Evolutionary conservation across 1,140 invertebrate species (phyloP), one percentile per base, ranked within the genome.

Genomic region (Diachasmimorpha longicaudata): DNA sequence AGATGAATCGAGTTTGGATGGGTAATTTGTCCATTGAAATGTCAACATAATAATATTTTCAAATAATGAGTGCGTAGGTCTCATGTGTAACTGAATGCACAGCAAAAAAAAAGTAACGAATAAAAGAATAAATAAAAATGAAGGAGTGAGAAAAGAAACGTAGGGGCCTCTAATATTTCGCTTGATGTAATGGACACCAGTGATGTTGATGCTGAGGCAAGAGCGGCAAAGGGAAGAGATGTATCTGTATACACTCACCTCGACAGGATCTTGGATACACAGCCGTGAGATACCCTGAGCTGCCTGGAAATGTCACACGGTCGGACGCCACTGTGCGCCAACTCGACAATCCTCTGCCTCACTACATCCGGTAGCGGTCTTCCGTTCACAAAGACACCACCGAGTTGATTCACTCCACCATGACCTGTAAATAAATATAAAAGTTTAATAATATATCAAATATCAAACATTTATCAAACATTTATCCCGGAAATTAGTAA

Each of bases 381-480:
- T 19, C 97, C 97, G 90, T 99, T 99, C 55, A 99, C 97, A 88
- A 98, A 99, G 71, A 98, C 96, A 44, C 97, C 97, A 76, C 97
- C 97, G 68, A 98, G 91, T 89, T 99, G 97, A 90, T 99, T 99
- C 37, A 99, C 96, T 77, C 97, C 97, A 25, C 96, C 96, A 87
- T 97, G 96, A 92, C 96, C 96, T 97, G 91, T 21, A 89, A 87
- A 82, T 75, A 66, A 31, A 31, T 6, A 85, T 85, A 80, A 78
- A 85, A 83, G 46, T 48, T 23, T 21, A 23, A 23, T 48, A 14
- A 25, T 36, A 13, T 25, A 16, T 67, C n/a, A n/a, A n/a, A n/a
- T 46, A 25, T 71, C 42, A 31, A 2, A 31, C 6, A 31, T 31
- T 31, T 46, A 25, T 71, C 42, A 31, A 2, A 31, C 6, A 31